Conservation (phyloP, 2,797 vertebrate species). For the Eupleurogrammus muticus region DNA sequence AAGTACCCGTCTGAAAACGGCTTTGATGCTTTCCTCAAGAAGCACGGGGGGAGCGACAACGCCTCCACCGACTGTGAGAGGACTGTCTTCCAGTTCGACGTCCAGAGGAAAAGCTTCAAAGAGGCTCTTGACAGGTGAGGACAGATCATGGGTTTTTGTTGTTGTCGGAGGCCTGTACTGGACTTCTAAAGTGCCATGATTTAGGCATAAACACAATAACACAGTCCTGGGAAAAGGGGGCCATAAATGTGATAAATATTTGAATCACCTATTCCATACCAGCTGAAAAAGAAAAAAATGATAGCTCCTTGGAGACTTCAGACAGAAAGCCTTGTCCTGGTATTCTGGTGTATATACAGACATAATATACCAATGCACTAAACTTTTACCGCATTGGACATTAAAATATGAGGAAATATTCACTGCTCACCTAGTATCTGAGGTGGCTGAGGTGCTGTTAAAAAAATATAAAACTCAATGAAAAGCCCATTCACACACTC, state of each 20-base stretch:
- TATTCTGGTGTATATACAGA: background rate
- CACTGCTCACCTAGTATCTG: too few relatives aligned
- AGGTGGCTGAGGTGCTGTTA: too few relatives aligned
- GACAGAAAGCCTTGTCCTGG: background rate
- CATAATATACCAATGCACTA: too few relatives aligned
- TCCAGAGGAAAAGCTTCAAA: constrained; percentile 95
- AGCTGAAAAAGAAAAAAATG: constrained; percentile 2
- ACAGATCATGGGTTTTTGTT: constrained; percentile 40
- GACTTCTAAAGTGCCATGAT: constrained; percentile 33
- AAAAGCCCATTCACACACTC: too few relatives aligned
- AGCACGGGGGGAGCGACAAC: constrained; percentile 94
- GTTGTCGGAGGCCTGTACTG: constrained; percentile 6
- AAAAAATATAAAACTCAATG: too few relatives aligned
- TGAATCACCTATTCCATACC: constrained; percentile 2
- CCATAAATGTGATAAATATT: constrained; percentile 8
- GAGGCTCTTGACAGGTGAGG: constrained; percentile 94
- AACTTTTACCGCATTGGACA: background rate
- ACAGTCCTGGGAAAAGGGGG: background rate
- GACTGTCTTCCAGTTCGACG: constrained; percentile 96
- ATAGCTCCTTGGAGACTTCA: background rate
- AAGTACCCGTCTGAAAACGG: constrained; percentile 98
- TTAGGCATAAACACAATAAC: constrained; percentile 43
- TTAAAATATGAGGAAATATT: background rate
- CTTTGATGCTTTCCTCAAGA: constrained; percentile 96
- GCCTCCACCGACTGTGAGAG: constrained; percentile 96